Evolutionary conservation across 2,797 vertebrate genomes (phyloP).

Genomic region (Heliangelus exortis): DNA sequence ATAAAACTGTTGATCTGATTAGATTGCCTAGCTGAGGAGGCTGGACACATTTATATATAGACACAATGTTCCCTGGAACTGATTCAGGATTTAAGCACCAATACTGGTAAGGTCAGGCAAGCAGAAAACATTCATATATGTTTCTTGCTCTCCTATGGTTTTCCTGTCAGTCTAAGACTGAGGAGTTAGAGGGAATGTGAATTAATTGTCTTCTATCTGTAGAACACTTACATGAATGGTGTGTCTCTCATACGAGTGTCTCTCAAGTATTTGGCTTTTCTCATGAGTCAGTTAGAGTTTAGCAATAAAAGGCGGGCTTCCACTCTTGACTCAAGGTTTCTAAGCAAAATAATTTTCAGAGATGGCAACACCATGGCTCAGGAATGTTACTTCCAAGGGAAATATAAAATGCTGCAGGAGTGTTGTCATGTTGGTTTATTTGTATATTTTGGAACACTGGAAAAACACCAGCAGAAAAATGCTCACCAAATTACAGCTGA

Average conservation of each 20-base stretch:
- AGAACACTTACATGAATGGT: background rate
- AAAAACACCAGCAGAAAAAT: background rate
- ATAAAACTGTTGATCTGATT: background rate
- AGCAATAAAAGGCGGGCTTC: background rate
- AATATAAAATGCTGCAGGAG: background rate
- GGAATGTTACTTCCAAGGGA: background rate
- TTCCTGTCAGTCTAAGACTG: background rate
- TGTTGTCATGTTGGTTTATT: background rate
- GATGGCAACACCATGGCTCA: background rate
- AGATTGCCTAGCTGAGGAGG: background rate
- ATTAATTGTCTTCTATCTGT: background rate
- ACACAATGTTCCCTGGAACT: background rate
- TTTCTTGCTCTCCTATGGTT: background rate
- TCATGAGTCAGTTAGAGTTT: background rate
- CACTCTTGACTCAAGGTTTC: background rate
- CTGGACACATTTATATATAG: rapidly evolving
- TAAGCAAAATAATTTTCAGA: background rate
- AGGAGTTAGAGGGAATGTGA: background rate
- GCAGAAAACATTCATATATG: background rate
- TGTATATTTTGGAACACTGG: background rate
- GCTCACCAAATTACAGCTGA: background rate
- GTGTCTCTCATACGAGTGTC: background rate
- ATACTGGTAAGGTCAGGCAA: background rate
- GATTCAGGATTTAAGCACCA: background rate
- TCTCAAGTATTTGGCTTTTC: background rate